Conservation (phyloP, 2,797 vertebrate genomes). For the Sternotherus odoratus region DNA sequence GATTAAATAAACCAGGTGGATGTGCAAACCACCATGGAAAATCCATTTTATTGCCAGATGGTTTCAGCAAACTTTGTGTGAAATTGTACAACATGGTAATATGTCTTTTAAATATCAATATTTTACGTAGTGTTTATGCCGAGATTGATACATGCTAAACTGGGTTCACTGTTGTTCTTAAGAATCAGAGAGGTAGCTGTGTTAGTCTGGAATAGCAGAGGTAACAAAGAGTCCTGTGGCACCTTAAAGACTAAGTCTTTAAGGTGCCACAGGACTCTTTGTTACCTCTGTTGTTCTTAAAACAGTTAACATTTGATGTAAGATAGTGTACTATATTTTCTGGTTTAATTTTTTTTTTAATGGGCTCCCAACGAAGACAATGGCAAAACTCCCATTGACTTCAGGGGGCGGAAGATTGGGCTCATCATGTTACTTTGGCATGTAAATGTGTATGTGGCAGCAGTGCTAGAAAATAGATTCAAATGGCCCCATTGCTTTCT, state of each 20-base stretch:
- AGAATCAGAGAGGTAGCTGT: no score
- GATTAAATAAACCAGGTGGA: fast-evolving
- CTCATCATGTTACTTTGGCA: not conserved
- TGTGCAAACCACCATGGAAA: not conserved
- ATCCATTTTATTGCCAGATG: fast-evolving
- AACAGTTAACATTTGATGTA: not conserved
- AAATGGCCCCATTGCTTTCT: not conserved
- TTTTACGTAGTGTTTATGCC: not conserved
- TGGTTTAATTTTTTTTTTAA: not conserved
- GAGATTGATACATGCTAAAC: not conserved
- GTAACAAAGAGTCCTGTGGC: no score
- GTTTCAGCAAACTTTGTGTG: not conserved
- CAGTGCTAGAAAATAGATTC: not conserved
- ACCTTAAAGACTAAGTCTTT: no score
- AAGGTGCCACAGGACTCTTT: no score
- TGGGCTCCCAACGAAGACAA: not conserved
- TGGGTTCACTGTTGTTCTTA: not conserved
- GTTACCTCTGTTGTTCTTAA: not conserved
- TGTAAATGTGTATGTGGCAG: not conserved
- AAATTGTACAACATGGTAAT: not conserved
- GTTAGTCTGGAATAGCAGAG: no score
- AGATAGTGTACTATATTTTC: not conserved
- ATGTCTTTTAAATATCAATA: not conserved
- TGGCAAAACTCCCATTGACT: not conserved
- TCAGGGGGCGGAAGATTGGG: not conserved